Evolutionary conservation across 2,113 vertebrate genomes (phyloP), one percentile per base, ranked within the genome.

Genomic region (Pristiophorus japonicus): DNA sequence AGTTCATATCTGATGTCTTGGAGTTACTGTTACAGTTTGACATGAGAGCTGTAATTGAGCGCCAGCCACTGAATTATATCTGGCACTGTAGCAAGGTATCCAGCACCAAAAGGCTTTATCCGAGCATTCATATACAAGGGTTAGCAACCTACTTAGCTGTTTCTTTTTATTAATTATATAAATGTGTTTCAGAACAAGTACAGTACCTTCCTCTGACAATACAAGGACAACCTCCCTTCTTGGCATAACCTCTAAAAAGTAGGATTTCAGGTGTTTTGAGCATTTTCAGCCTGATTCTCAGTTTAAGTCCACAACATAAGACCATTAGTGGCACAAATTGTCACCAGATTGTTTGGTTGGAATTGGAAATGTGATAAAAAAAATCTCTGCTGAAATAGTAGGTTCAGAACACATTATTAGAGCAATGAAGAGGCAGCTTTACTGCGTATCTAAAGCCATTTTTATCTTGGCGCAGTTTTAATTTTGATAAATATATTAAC

Each of bases 11-110:
- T 70, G 93, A 73, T 67, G 65, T 66, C 66, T 70, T 92, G 59
- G 59, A 92, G 88, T 92, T 91, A 91, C 55, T 91, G 34, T 91
- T 92, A 92, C 88, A 92, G 65, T 92, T 92, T 92, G n/a, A 92
- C 88, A 65, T 65, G 18, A 65, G 59, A 92, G 65, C 34, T 38
- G 59, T 62, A 92, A 92, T 42, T 42, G 88, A 92, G 88, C 34
- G 38, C 34, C n/a, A 63, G 34, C 1, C 78, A 62, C 59, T 91
- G 88, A 91, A 63, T 91, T 91, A 92, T 62, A 22, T 92, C 59
- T 92, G 59, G 34, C 88, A 91, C 88, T 63, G 55, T 16, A n/a
- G 55, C 14, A 59, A 62, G 34, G 30, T 91, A 62, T 91, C 88
- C 88, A 38, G n/a, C 75, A 42, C 75, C 20, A 55, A 63, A 91